These are phyloP conservation scores for Noctua pronuba DNA, from an alignment of 2,888 invertebrate genomes.

Conservation along the genomic window DNA sequence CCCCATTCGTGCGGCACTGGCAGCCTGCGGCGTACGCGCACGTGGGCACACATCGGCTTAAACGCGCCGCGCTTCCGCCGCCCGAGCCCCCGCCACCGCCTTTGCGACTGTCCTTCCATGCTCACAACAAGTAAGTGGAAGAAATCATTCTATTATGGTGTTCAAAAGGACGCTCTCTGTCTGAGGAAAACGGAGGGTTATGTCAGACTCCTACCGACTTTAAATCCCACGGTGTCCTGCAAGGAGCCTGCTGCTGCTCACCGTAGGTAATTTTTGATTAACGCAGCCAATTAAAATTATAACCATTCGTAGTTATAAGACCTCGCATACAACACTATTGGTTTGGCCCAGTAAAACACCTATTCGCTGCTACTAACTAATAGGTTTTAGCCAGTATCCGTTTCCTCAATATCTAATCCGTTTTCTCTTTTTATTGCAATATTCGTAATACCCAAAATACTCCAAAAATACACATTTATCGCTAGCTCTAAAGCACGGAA, in stretches of 20 bases:
- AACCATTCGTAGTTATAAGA: background rate
- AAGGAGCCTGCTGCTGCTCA: background rate
- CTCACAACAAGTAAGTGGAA: conserved; percentile 91
- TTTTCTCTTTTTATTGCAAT: background rate
- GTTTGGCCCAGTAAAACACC: background rate
- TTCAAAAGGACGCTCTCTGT: background rate
- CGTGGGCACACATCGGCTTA: conserved; percentile 92
- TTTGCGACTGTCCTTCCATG: conserved; percentile 91
- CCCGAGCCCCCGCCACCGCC: conserved; percentile 81
- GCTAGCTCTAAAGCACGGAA: conserved; percentile 23
- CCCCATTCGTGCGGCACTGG: conserved; percentile 95
- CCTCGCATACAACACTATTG: background rate
- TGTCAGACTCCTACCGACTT: background rate
- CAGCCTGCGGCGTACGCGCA: conserved; percentile 94
- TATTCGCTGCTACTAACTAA: background rate
- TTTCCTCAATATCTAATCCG: background rate
- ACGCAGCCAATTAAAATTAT: background rate
- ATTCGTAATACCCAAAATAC: background rate
- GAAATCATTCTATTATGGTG: background rate
- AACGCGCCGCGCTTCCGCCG: conserved; percentile 80
- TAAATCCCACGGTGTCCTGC: background rate
- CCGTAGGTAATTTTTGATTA: background rate
- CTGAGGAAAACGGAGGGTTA: background rate
- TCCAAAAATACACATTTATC: background rate
- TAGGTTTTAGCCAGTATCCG: background rate